A percentile compares a stretch with the other conserved stretches of the same genome.
These are phyloP conservation scores for Odocoileus hemionus DNA, from an alignment of 2,113 vertebrate genomes.

Conservation along the genomic window DNA sequence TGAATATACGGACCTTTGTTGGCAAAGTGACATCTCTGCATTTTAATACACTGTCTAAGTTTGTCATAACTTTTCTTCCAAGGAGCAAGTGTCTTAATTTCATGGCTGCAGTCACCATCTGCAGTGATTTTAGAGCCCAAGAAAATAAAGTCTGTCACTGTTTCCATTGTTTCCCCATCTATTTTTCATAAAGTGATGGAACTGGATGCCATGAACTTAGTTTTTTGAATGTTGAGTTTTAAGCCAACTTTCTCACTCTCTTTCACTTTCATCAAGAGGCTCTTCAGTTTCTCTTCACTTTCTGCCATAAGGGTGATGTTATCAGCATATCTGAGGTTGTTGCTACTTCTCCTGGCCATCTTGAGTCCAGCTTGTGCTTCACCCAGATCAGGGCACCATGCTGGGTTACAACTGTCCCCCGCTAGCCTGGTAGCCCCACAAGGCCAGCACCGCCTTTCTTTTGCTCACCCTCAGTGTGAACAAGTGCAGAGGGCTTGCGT, in stretches of 20 bases:
- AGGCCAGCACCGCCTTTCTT: no score
- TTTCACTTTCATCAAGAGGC: not conserved
- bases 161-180: not conserved
- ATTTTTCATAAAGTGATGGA: not conserved
- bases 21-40: not conserved
- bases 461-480: not conserved
- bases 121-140: not conserved
- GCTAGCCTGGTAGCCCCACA: fast-evolving
- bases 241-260: not conserved
- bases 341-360: not conserved
- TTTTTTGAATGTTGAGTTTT: not conserved
- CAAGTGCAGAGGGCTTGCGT: not conserved
- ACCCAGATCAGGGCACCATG: not conserved
- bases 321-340: not conserved
- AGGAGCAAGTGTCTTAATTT: not conserved
- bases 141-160: not conserved
- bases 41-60: not conserved
- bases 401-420: not conserved
- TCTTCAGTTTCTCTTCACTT: not conserved
- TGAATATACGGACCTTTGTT: not conserved
- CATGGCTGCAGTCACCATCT: not conserved
- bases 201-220: not conserved
- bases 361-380: not conserved
- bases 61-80: not conserved
- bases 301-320: not conserved